Percentiles rank a stretch among this genome's conserved stretches.
Conservation (phyloP, 2,888 invertebrate genomes). For the Stegana nigrithorax region DNA sequence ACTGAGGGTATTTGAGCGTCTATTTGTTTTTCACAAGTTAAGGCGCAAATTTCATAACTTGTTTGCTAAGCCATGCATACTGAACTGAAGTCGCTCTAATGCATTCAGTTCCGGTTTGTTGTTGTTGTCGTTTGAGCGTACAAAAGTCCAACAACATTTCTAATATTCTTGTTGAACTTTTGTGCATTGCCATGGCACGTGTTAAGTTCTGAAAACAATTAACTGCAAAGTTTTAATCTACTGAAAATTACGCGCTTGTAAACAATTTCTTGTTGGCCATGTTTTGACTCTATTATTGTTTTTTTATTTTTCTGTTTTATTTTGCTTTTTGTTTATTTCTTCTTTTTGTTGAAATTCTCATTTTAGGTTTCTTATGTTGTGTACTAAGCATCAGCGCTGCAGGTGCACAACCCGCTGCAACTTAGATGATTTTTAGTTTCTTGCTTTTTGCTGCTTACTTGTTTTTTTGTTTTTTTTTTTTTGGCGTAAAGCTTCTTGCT, state of each 20-base stretch:
- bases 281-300: not conserved
- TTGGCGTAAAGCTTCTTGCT: not conserved
- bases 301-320: not conserved
- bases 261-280: constrained; percentile 20
- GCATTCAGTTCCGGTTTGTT: too few species aligned
- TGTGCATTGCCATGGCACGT: too few species aligned
- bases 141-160: too few species aligned
- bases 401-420: constrained; percentile 4
- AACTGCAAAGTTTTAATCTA: constrained; percentile 42
- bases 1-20: too few species aligned
- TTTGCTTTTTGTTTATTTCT: not conserved
- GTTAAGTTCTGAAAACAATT: constrained; percentile 52
- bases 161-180: too few species aligned
- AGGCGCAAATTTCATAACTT: too few species aligned
- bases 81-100: too few species aligned
- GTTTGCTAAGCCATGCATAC: too few species aligned
- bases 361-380: not conserved
- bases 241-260: constrained; percentile 23
- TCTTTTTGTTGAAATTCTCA: too few species aligned
- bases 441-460: not conserved
- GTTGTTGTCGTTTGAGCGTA: too few species aligned
- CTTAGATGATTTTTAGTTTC: not conserved
- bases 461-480: not conserved
- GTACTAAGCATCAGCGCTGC: not conserved
- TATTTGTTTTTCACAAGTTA: not conserved